Evolutionary conservation across 2,113 vertebrate species (phyloP).

Genomic region (Scytalopus superciliaris): DNA sequence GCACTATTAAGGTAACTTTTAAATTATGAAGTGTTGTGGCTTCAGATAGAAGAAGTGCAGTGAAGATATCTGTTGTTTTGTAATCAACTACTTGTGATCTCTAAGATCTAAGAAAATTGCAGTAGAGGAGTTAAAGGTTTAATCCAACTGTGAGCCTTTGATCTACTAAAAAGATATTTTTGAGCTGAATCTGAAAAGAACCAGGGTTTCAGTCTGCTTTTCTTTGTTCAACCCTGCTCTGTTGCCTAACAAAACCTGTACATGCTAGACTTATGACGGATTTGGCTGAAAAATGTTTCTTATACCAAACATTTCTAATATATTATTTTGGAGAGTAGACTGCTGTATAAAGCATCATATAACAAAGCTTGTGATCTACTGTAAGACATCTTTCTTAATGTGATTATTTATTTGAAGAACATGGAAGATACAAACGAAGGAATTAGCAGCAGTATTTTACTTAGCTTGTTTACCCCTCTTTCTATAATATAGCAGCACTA

Average conservation of each 20-base stretch:
- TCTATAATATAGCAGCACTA: background rate
- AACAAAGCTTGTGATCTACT: background rate
- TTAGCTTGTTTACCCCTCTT: background rate
- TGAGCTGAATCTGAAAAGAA: background rate
- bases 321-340: background rate
- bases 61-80: background rate
- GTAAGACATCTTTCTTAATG: background rate
- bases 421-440: background rate
- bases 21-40: background rate
- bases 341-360: background rate
- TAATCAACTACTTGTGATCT: conserved; percentile 18
- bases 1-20: background rate
- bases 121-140: background rate
- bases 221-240: background rate
- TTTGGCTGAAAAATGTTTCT: background rate
- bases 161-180: conserved; percentile 27
- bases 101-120: background rate
- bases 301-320: background rate
- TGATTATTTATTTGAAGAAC: background rate
- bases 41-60: background rate
- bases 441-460: background rate
- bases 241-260: background rate
- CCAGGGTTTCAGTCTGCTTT: background rate
- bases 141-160: background rate
- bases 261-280: background rate